Conservation (phyloP, 2,797 vertebrate species). For the Pseudochromis fuscus region DNA sequence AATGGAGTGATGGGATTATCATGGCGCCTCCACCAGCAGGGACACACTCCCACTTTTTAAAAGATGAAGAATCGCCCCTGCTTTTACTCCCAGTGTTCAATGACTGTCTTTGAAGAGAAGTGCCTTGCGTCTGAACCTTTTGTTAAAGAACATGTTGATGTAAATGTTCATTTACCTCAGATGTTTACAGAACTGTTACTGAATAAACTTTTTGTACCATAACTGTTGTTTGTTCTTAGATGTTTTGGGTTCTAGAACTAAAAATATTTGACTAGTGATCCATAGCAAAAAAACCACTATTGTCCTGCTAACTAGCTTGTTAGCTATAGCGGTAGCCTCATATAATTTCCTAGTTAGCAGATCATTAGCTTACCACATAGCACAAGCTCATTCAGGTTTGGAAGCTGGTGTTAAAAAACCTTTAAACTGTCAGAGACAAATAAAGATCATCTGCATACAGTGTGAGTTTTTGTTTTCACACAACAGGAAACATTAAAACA, state of each 20-base stretch:
- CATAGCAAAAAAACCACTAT: neutral
- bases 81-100: constrained; percentile 63
- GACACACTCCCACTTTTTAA: constrained; percentile 58
- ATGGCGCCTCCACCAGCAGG: constrained; percentile 65
- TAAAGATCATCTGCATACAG: too few relatives aligned
- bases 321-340: too few relatives aligned
- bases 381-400: too few relatives aligned
- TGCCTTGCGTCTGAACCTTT: constrained; percentile 86
- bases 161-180: constrained; percentile 92
- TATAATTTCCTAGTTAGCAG: too few relatives aligned
- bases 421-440: too few relatives aligned
- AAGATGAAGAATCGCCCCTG: constrained; percentile 54
- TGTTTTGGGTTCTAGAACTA: neutral
- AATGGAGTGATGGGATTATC: constrained; percentile 67
- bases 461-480: too few relatives aligned
- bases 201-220: constrained; percentile 94
- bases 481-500: too few relatives aligned
- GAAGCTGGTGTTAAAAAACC: too few relatives aligned
- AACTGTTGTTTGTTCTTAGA: constrained; percentile 38
- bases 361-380: too few relatives aligned
- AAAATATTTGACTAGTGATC: neutral
- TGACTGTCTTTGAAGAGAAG: constrained; percentile 83
- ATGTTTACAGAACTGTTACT: constrained; percentile 90
- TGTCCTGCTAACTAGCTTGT: neutral
- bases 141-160: constrained; percentile 89